Base-by-base conservation (phyloP, 2,797 vertebrate species). In the Gadopsis marmoratus region DNA sequence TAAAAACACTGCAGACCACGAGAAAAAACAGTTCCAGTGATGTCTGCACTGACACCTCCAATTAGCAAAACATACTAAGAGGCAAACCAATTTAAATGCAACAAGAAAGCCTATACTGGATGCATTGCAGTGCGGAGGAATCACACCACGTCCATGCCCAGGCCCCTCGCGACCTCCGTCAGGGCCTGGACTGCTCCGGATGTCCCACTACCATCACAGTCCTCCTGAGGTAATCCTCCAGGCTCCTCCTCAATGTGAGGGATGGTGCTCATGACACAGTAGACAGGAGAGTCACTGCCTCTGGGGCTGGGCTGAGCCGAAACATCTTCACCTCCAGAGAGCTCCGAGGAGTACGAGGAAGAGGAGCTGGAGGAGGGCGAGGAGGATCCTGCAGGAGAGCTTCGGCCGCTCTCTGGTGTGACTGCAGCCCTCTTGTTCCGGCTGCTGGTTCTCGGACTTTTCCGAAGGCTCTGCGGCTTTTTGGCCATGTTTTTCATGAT, bases 401-500 rank as follows among this genome's bases (percentile, higher is more conserved):
- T 88, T 0, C 39, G 83, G n/a, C 82, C 59, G 1, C 86, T 92
- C 76, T 92, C 90, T 0, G 83, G 77, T 0, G 83, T 21, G 37
- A 47, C 61, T 1, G 78, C 59, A 0, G 88, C 60, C 41, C 83
- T 90, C 72, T 92, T 93, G 59, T 82, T 86, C 56, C 80, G 88
- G 59, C 83, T 68, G 68, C 85, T 83, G 10, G 80, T 86, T 12
- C 88, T 87, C 2, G 60, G 88, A 60, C 84, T 87, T 71, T 94
- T 95, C 51, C 92, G 93, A 13, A 87, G 87, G 19, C 88, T 90
- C 81, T 82, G 90, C 0, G 92, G 93, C 75, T 95, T 96, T 78
- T 93, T 95, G 48, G 91, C 95, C 96, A 96, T 96, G 94, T 96
- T 96, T 91, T 96, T 96, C 89, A 96, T 96, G 81, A 96, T 94